These are phyloP conservation scores for Phrixothrix hirtus DNA, from an alignment of 2,888 invertebrate species.

Conservation along the genomic window DNA sequence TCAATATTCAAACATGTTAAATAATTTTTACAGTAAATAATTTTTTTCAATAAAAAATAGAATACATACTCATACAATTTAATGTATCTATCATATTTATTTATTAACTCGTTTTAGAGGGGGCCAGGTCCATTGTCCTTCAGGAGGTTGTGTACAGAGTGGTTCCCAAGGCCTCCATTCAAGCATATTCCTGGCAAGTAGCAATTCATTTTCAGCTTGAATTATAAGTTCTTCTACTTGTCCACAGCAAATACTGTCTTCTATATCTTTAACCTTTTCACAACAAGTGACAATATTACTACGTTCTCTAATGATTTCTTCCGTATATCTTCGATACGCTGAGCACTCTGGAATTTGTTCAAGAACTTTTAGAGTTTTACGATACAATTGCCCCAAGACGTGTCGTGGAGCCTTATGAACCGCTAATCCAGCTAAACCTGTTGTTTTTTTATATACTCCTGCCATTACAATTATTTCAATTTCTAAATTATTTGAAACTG, in stretches of 20 bases:
- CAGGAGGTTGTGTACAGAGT: slow-evolving; percentile 73
- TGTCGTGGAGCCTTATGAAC: slow-evolving; percentile 80
- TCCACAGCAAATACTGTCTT: slow-evolving; percentile 82
- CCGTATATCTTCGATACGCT: slow-evolving; percentile 85
- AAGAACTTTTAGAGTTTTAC: slow-evolving; percentile 79
- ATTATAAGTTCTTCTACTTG: slow-evolving; percentile 90
- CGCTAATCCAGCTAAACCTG: slow-evolving; percentile 81
- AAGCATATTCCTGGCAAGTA: slow-evolving; percentile 84
- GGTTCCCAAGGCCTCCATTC: slow-evolving; percentile 96
- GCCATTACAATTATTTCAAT: no score
- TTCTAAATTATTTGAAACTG: no score
- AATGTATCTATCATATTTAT: no score
- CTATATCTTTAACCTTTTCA: slow-evolving; percentile 68
- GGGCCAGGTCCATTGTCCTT: slow-evolving; percentile 97
- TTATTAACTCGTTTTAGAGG: no score
- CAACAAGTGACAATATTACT: slow-evolving; percentile 68
- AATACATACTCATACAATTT: no score
- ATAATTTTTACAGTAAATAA: no score
- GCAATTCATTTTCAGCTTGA: slow-evolving; percentile 91
- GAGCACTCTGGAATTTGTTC: slow-evolving; percentile 84
- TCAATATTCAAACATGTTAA: no score
- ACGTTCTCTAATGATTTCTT: slow-evolving; percentile 76
- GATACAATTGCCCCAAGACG: slow-evolving; percentile 77
- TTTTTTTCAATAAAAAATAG: no score
- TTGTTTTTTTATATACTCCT: slow-evolving; percentile 59